A percentile compares a stretch with the other conserved stretches of the same genome.
Evolutionary conservation across 2,888 invertebrate species (phyloP).

Genomic region (Machimus rusticus): DNA sequence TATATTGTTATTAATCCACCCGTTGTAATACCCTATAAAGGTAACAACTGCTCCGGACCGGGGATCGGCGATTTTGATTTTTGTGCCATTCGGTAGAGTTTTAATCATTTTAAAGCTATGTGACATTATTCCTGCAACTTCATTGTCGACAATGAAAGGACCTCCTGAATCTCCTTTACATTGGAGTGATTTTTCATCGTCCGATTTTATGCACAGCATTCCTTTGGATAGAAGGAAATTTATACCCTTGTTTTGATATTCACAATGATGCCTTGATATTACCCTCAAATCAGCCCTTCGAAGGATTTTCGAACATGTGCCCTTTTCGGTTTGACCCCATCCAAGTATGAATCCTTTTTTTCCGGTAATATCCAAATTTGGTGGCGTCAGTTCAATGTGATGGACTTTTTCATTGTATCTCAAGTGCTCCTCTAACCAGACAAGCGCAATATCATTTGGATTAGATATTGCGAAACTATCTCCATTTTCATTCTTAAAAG

Average conservation of each 20-base stretch:
- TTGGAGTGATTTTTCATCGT: background rate
- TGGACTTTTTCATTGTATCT: background rate
- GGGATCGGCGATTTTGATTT: background rate
- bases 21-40: background rate
- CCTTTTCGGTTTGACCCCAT: background rate
- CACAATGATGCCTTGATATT: background rate
- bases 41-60: background rate
- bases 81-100: background rate
- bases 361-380: background rate
- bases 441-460: background rate
- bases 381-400: background rate
- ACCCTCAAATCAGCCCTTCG: background rate
- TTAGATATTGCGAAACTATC: background rate
- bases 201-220: background rate
- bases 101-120: background rate
- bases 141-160: background rate
- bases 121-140: background rate
- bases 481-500: background rate
- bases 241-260: background rate
- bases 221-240: background rate
- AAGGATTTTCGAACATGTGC: background rate
- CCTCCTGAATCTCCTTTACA: background rate
- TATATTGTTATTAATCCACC: background rate
- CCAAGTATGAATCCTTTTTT: background rate
- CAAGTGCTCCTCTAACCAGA: background rate